Base-by-base conservation (phyloP, 2,113 vertebrate genomes). In the Archocentrus centrarchus region DNA sequence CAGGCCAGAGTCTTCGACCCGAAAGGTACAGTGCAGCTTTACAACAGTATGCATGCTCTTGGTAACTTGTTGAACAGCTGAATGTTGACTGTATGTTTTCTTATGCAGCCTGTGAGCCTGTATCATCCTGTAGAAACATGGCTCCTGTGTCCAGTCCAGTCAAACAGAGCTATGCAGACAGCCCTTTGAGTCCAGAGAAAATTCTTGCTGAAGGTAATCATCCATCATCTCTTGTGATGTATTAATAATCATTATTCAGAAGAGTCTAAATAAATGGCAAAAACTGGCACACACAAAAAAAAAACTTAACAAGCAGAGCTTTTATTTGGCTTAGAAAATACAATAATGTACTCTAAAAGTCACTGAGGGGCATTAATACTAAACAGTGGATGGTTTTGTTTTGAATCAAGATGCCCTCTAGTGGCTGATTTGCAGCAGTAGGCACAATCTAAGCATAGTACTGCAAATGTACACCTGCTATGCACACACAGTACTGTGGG, bases 1-100 rank as follows among this genome's bases (percentile, higher is more conserved):
- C 97, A 96, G 15, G 98, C 98, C 24, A 96, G 97, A 79, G 94
- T 95, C 62, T 94, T 97, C 78, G 77, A 96, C 73, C 94, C 96
- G 11, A 96, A 97, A 92, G 97, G 97, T 98, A 96, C 60, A 24
- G 82, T 68, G 59, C 50, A 18, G n/a, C 59, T 63, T 68, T 3
- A 60, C 8, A 58, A 24, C 37, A 24, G 79, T 37, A 78, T 85
- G 30, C 35, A 80, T 32, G 11, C 27, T 53, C 0, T 35, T 63
- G 39, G 44, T 75, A 6, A 35, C 58, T 7, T 17, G 39, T 39
- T 57, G 10, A 17, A 11, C 39, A 5, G 22, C 18, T 68, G 44
- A 61, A 61, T 79, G 8, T n/a, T 82, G 7, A 79, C 3, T 59
- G 2, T 41, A 9, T 80, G 63, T 85, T 78, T 86, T 47, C 17